Percentiles rank a stretch among this genome's conserved stretches.
Conservation (phyloP, 2,888 invertebrate species). For the Diaperis boleti region DNA sequence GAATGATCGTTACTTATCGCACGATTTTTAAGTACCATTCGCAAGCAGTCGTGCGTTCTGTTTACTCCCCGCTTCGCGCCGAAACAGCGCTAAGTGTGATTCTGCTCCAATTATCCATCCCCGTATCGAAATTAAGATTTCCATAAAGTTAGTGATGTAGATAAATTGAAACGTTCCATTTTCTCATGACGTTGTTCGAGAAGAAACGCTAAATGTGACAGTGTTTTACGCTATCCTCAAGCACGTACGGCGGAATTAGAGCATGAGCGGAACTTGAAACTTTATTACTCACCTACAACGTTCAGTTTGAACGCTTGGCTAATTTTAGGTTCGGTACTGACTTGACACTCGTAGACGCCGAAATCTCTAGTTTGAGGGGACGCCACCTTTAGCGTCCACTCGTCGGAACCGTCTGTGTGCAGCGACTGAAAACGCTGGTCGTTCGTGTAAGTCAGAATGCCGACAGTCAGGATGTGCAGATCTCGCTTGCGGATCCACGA, state of each 20-base stretch:
- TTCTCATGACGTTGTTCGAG: slow-evolving; percentile 33
- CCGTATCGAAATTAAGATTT: slow-evolving; percentile 35
- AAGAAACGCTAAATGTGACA: slow-evolving; percentile 37
- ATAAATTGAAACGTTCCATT: slow-evolving; percentile 41
- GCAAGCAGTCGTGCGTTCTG: too few relatives aligned
- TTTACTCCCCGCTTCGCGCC: neutral
- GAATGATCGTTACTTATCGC: too few relatives aligned
- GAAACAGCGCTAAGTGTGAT: neutral
- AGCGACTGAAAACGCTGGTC: slow-evolving; percentile 79
- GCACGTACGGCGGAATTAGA: slow-evolving; percentile 41
- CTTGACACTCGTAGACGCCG: slow-evolving; percentile 82
- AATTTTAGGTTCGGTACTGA: slow-evolving; percentile 83
- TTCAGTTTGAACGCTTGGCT: slow-evolving; percentile 80
- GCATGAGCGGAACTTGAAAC: slow-evolving; percentile 43
- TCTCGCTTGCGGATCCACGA: slow-evolving; percentile 90
- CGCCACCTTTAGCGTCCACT: slow-evolving; percentile 79
- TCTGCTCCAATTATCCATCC: slow-evolving; percentile 20
- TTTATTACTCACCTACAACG: slow-evolving; percentile 77
- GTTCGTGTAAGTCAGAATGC: slow-evolving; percentile 79
- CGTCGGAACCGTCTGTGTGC: slow-evolving; percentile 78
- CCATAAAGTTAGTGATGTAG: slow-evolving; percentile 38
- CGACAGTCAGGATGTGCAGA: slow-evolving; percentile 81
- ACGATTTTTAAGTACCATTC: too few relatives aligned
- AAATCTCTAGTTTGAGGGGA: slow-evolving; percentile 78
- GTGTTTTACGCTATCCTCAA: slow-evolving; percentile 40